Conservation (phyloP, 2,888 invertebrate species). For the Aproaerema taeniolella region DNA sequence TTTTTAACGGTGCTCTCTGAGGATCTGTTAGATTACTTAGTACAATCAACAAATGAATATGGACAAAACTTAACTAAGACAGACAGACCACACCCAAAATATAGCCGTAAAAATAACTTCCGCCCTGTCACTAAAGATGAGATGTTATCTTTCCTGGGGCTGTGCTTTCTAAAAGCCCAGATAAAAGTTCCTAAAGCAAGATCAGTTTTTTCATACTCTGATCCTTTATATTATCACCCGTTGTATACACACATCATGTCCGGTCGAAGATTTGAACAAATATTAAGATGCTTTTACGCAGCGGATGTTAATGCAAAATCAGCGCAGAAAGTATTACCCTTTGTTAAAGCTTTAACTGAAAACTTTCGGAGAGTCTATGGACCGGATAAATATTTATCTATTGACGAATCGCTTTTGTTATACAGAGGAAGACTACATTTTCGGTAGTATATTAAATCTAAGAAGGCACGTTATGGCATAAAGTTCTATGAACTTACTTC, state of each 20-base stretch:
- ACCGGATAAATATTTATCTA: constrained; percentile 21
- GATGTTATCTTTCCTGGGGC: constrained; percentile 15
- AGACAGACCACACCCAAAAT: constrained; percentile 14
- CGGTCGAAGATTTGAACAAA: constrained; percentile 21
- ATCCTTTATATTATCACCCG: constrained; percentile 21
- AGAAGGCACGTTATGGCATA: constrained; percentile 30
- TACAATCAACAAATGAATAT: constrained; percentile 7
- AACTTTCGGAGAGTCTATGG: constrained; percentile 23
- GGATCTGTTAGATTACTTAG: background rate
- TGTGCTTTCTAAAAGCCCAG: constrained; percentile 16
- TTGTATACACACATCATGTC: constrained; percentile 22
- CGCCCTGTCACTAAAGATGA: constrained; percentile 9
- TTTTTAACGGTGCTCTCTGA: background rate
- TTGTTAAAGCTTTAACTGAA: constrained; percentile 20
- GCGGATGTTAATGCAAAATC: constrained; percentile 21
- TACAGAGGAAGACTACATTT: constrained; percentile 25
- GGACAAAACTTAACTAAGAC: background rate
- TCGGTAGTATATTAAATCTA: constrained; percentile 26
- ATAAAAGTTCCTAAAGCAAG: constrained; percentile 10
- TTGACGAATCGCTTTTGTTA: constrained; percentile 26
- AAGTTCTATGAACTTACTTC: constrained; percentile 29
- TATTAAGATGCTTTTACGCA: constrained; percentile 24
- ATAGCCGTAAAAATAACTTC: constrained; percentile 9
- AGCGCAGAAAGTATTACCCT: constrained; percentile 20
- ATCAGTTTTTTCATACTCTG: constrained; percentile 19